A percentile compares a stretch with the other conserved stretches of the same genome.
Conservation (phyloP, 2,797 vertebrate genomes). For the Galagoides demidoff region DNA sequence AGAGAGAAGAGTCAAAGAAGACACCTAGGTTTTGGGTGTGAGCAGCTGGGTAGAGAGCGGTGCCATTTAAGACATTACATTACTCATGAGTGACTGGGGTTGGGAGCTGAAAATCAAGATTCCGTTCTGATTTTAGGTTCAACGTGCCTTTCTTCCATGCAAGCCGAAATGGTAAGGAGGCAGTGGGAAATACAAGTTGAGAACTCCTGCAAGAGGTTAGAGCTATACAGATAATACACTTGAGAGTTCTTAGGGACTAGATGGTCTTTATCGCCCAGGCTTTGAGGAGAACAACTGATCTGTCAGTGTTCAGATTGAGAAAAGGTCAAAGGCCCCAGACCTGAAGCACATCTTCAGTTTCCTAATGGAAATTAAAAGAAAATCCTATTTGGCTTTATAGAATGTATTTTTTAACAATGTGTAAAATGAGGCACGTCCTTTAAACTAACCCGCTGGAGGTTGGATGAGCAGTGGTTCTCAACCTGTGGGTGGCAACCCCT, state of each 20-base stretch:
- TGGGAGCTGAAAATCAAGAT: background rate
- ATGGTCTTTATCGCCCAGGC: background rate
- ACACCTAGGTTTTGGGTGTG: background rate
- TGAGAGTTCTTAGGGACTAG: background rate
- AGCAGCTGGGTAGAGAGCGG: background rate
- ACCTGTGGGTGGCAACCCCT: no score
- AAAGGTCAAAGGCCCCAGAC: background rate
- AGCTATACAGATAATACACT: background rate
- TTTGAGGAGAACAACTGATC: background rate
- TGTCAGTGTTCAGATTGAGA: background rate
- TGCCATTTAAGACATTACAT: background rate
- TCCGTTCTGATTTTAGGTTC: background rate
- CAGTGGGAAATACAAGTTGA: background rate
- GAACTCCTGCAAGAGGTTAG: background rate
- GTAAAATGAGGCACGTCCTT: background rate
- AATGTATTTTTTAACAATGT: conserved; percentile 13
- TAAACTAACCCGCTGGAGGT: background rate
- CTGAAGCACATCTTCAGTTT: background rate
- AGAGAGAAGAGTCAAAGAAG: background rate
- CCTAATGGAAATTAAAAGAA: background rate
- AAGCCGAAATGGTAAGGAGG: background rate
- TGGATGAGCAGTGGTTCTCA: background rate
- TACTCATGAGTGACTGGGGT: background rate
- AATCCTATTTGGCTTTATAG: background rate
- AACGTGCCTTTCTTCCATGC: background rate